Conservation (phyloP, 2,888 invertebrate genomes). For the Chaetogeoica ovagalla region DNA sequence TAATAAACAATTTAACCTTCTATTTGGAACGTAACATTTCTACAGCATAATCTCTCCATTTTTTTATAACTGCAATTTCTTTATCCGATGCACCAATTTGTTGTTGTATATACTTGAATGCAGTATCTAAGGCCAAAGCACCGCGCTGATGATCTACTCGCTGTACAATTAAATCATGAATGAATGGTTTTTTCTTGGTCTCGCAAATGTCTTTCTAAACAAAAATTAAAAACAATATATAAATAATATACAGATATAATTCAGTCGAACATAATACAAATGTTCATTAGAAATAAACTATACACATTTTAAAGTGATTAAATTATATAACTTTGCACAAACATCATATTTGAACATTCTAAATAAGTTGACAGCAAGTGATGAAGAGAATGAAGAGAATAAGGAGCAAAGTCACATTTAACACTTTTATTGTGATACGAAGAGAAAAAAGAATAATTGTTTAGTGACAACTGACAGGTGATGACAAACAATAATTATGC, state of each 20-base stretch:
- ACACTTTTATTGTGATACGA: no score
- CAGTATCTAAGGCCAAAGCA: slow-evolving; percentile 38
- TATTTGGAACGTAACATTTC: slow-evolving; percentile 27
- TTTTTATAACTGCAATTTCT: slow-evolving; percentile 41
- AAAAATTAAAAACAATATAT: slow-evolving; percentile 16
- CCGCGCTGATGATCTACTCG: slow-evolving; percentile 39
- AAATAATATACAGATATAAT: neutral
- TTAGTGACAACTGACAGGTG: no score
- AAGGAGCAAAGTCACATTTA: no score
- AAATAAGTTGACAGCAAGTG: no score
- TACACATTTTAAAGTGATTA: neutral
- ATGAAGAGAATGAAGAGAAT: no score
- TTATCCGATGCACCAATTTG: slow-evolving; percentile 46
- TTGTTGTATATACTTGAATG: slow-evolving; percentile 43
- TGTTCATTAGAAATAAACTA: neutral
- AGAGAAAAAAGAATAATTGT: no score
- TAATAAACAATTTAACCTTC: neutral
- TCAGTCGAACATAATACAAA: neutral
- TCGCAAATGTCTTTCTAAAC: slow-evolving; percentile 4
- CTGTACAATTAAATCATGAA: slow-evolving; percentile 32
- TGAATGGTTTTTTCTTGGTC: slow-evolving; percentile 6
- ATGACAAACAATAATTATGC: no score
- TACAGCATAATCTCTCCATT: slow-evolving; percentile 47
- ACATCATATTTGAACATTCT: no score
- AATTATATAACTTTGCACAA: no score